Evolutionary conservation across 2,113 vertebrate genomes (phyloP), one percentile per base, ranked within the genome.

Genomic region (Ceyx cyanopectus): DNA sequence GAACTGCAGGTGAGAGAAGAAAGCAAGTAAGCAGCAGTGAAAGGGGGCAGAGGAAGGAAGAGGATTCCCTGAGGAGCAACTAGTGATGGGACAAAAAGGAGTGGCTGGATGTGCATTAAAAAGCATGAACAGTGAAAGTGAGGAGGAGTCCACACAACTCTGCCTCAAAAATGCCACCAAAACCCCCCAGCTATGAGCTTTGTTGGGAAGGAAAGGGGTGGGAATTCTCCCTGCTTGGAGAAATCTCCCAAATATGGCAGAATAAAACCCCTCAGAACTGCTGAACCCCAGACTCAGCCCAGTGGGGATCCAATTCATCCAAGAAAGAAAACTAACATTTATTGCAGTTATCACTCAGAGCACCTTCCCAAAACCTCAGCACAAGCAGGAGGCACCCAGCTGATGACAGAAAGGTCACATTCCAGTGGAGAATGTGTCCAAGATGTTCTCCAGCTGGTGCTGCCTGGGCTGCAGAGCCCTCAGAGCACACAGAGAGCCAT

Each of bases 1-100:
- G 79, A 98, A 98, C 98, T 99, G 92, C 34, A 46, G 56, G 61
- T 32, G 81, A 77, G 14, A 82, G 66, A 85, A 61, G 67, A 80
- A 86, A 76, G 58, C 53, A 53, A 56, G 34, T 87, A 40, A 92
- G 80, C n/a, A 43, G 40, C 3, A 72, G 43, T 62, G 61, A n/a
- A 43, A 89, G 83, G 27, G 40, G 56, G 16, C 60, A 30, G 12
- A 51, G 34, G 53, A 61, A 62, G 30, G 19, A 46, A 43, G 6
- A 46, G 40, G 45, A 57, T 67, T 89, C 48, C 62, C 56, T 23
- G 40, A 70, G 74, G 66, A 78, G 57, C 54, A 85, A 23, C 8
- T 24, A 73, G 27, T 73, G n/a, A 18, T 4, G 14, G 56, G 62
- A 75, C 27, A 76, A 77, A 76, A 63, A 30, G 34, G 73, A 84